These are phyloP conservation scores for Gila orcuttii DNA, from an alignment of 2,113 vertebrate genomes.

Conservation along the genomic window DNA sequence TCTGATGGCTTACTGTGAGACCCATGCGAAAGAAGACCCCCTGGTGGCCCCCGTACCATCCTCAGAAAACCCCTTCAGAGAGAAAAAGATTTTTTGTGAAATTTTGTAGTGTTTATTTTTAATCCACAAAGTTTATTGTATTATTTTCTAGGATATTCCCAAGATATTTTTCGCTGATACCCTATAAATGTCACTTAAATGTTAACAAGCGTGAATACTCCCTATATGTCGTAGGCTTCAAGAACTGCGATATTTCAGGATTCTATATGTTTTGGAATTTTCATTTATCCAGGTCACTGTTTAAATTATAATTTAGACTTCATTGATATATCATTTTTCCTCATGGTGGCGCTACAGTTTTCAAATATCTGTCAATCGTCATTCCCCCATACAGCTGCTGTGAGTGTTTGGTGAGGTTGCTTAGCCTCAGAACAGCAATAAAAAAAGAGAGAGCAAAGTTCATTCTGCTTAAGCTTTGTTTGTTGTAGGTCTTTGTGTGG, in stretches of 20 bases:
- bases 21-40: conserved; percentile 84
- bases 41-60: conserved; percentile 80
- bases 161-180: not conserved
- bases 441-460: conserved; percentile 72
- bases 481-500: conserved; percentile 42
- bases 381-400: not conserved
- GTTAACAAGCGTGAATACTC: not conserved
- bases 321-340: not conserved
- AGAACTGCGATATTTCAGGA: not conserved
- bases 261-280: not conserved
- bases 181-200: not conserved
- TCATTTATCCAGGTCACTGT: not conserved
- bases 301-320: not conserved
- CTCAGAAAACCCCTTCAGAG: conserved; percentile 87
- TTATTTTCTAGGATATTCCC: not conserved
- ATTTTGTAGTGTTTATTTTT: conserved; percentile 73
- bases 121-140: not conserved
- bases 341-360: conserved; percentile 9
- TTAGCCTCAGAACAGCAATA: conserved; percentile 57
- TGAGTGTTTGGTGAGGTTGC: not conserved
- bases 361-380: not conserved
- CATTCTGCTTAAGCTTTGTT: conserved; percentile 41
- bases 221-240: not conserved
- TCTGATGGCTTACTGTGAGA: conserved; percentile 85
- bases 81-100: conserved; percentile 84